A percentile compares a stretch with the other conserved stretches of the same genome.
phyloP scores from a whole-genome alignment of 2,888 invertebrate genomes.

The Leptinotarsa rubiginosa region DNA sequence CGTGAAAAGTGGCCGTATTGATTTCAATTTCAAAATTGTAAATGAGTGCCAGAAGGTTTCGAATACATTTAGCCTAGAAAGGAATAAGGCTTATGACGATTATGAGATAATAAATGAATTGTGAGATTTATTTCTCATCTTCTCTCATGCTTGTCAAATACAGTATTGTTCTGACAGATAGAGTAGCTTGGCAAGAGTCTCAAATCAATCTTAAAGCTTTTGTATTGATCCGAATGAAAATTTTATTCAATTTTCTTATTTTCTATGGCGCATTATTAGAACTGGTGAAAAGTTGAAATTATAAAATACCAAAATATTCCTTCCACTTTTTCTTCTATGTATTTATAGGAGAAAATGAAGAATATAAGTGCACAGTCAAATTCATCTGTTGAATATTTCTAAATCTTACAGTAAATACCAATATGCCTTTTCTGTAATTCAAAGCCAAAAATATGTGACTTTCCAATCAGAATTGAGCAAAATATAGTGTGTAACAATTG shows the following conservation, averaged over 20 bases:
- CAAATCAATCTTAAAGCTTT: background rate
- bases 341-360: no score
- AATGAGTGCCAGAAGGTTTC: slow-evolving; percentile 14
- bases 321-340: no score
- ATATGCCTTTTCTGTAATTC: no score
- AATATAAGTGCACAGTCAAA: no score
- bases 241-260: background rate
- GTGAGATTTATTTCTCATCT: background rate
- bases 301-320: no score
- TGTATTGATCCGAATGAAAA: no score
- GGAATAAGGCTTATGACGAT: background rate
- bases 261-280: background rate
- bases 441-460: no score
- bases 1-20: slow-evolving; percentile 19
- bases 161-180: background rate
- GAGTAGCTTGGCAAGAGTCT: background rate
- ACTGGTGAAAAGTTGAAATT: no score
- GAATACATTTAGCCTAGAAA: background rate
- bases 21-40: slow-evolving; percentile 19
- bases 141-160: background rate
- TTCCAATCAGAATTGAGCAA: no score
- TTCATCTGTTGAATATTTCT: no score
- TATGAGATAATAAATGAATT: background rate
- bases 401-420: no score
- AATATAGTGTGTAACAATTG: no score